Conservation (phyloP, 2,888 invertebrate species). For the Stenoptilia bipunctidactyla region DNA sequence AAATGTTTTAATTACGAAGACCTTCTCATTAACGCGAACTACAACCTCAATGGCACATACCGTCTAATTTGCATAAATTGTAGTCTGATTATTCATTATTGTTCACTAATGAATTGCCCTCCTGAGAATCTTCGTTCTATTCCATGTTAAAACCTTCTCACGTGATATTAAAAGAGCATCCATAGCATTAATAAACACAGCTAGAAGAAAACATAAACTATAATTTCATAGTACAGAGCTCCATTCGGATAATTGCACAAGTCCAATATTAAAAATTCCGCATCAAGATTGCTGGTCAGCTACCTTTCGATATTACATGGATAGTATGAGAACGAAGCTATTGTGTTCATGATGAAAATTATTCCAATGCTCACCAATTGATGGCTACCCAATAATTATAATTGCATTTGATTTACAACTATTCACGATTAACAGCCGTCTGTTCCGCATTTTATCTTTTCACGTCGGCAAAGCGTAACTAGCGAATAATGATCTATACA, state of each 20-base stretch:
- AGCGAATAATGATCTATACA: no score
- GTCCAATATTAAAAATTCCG: constrained; percentile 14
- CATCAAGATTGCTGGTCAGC: constrained; percentile 19
- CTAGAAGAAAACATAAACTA: constrained; percentile 34
- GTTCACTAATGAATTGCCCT: no score
- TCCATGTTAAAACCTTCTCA: constrained; percentile 1
- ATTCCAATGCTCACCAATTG: constrained; percentile 21
- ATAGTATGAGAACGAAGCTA: constrained; percentile 26
- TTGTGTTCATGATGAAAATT: constrained; percentile 31
- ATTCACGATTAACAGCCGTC: not conserved
- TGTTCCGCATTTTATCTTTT: no score
- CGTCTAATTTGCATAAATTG: no score
- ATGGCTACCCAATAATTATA: constrained; percentile 29
- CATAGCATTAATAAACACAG: constrained; percentile 16
- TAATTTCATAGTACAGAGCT: constrained; percentile 34
- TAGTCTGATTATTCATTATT: no score
- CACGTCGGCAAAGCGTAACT: no score
- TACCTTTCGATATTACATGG: constrained; percentile 22
- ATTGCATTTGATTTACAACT: constrained; percentile 8
- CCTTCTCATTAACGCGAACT: no score
- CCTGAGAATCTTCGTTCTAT: not conserved
- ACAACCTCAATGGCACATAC: no score
- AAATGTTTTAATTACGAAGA: no score
- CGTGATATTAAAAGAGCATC: not conserved
- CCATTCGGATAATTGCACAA: constrained; percentile 32